Base-by-base conservation (phyloP, 2,888 invertebrate genomes). In the Anthoptus insignis region DNA sequence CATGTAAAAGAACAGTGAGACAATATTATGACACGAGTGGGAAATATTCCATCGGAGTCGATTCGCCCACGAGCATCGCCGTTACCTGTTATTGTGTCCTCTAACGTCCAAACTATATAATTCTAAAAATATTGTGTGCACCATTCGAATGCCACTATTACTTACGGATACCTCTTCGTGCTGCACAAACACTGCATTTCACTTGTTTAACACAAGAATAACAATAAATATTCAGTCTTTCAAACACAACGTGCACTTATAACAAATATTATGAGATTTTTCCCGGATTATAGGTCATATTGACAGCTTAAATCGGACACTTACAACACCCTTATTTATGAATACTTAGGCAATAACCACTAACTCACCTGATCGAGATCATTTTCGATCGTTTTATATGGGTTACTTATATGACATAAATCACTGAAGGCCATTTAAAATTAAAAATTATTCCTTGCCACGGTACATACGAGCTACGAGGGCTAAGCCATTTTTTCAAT, bases 401-500 rank as follows among this genome's bases (percentile, higher is more conserved):
- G 89, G 87, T 93, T 93, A 81, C 89, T 83, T 90, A 91, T 82
- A 83, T 89, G 92, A 87, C 92, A 92, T 87, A 93, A 84, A 91
- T 93, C 93, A 93, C 93, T 93, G 92, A 90, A 93, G 88, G 93
- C 93, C 93, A 93, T 93, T 93, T 93, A 93, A 89, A 92, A 73
- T 88, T 89, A 89, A 88, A 92, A 89, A 84, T 84, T 91, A 88
- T 89, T 88, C 86, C 86, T 90, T 91, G 91, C 91, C 92, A 93
- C 91, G 89, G 88, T 87, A 89, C 89, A 89, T 89, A 92, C 74
- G 87, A 88, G 84, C 85, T 89, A 84, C 83, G 83, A 85, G 83
- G 83, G 86, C 87, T 92, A 92, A 89, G 92, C 93, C 93, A 93
- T 87, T 92, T 93, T 93, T 93, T 89, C 91, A 91, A 87, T 91